Evolutionary conservation across 2,888 invertebrate genomes (phyloP).

Genomic region (Arge pagana): DNA sequence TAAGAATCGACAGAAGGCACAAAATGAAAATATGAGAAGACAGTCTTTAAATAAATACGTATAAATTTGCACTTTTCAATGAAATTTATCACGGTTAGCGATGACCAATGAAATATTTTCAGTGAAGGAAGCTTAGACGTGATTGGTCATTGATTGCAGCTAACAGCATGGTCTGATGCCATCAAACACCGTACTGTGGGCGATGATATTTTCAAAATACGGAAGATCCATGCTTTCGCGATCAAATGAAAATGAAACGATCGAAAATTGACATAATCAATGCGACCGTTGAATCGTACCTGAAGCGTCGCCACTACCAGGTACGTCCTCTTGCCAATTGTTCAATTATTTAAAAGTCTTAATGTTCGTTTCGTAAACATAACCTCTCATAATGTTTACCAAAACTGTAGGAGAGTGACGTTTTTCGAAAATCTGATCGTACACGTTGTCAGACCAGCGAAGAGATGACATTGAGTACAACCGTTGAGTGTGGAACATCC

Average conservation of each 20-base stretch:
- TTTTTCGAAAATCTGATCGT: slow-evolving; percentile 64
- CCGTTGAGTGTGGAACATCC: slow-evolving; percentile 74
- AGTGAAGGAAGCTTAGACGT: too few relatives aligned
- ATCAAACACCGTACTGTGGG: slow-evolving; percentile 38
- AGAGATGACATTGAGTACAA: slow-evolving; percentile 71
- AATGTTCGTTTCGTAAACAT: slow-evolving; percentile 29
- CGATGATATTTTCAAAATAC: slow-evolving; percentile 37
- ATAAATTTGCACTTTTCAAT: too few relatives aligned
- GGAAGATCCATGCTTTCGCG: slow-evolving; percentile 30
- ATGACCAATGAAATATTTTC: too few relatives aligned
- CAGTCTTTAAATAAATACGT: too few relatives aligned
- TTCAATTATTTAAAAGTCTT: background rate
- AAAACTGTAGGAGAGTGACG: slow-evolving; percentile 64
- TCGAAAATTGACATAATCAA: slow-evolving; percentile 70
- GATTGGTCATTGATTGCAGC: too few relatives aligned
- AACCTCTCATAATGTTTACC: slow-evolving; percentile 42
- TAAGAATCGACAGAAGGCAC: too few relatives aligned
- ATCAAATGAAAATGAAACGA: slow-evolving; percentile 64
- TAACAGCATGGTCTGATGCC: too few relatives aligned
- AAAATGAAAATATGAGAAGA: too few relatives aligned
- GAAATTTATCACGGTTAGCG: too few relatives aligned
- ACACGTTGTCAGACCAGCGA: slow-evolving; percentile 66
- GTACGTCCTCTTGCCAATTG: slow-evolving; percentile 51
- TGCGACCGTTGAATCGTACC: slow-evolving; percentile 69
- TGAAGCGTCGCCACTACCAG: slow-evolving; percentile 72